A percentile compares a stretch with the other conserved stretches of the same genome.
These are phyloP conservation scores for Ciconia nigra DNA, from an alignment of 2,797 vertebrate genomes.

Conservation along the genomic window DNA sequence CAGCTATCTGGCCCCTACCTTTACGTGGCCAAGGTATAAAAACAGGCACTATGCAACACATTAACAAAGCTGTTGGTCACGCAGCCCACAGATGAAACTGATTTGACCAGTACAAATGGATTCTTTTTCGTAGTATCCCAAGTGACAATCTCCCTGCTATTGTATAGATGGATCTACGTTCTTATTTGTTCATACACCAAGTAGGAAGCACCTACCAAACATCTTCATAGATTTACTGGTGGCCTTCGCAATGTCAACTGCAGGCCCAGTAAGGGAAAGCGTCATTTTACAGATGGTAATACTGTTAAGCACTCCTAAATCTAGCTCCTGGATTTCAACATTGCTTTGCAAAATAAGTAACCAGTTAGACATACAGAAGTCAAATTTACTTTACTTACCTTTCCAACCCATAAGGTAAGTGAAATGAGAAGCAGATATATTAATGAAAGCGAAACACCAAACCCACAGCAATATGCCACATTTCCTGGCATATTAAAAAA, in stretches of 20 bases:
- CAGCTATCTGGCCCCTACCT: neutral
- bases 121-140: neutral
- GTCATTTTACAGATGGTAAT: neutral
- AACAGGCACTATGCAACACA: neutral
- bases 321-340: neutral
- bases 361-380: neutral
- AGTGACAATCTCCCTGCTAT: neutral
- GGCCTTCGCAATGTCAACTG: neutral
- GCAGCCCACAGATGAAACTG: neutral
- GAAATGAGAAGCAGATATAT: neutral
- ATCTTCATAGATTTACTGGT: neutral
- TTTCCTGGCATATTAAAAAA: neutral
- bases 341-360: neutral
- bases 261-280: neutral
- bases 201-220: neutral
- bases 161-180: neutral
- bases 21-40: neutral
- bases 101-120: no score
- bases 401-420: neutral
- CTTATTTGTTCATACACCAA: neutral
- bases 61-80: neutral
- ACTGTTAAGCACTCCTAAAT: neutral
- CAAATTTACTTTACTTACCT: neutral
- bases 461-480: no score
- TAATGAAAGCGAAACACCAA: neutral